These are phyloP conservation scores for Zelostemma sp. DNA, from an alignment of 1,140 invertebrate species.

Conservation along the genomic window DNA sequence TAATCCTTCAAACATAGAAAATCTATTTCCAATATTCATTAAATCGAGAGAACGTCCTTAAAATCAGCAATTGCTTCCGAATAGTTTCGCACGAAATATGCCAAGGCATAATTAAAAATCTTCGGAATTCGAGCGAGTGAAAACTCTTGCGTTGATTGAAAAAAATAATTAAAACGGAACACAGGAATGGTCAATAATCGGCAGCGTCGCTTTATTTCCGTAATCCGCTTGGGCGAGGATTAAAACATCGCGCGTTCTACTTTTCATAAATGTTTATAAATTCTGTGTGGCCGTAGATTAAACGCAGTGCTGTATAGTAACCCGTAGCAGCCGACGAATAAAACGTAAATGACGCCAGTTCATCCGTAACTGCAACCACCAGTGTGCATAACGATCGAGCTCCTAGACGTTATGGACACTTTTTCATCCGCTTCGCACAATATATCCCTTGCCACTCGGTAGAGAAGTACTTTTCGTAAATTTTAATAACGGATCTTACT, in stretches of 20 bases:
- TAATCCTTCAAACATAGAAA: too few species aligned
- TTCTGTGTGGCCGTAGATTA: neutral
- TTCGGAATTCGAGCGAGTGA: neutral
- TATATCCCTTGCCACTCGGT: neutral
- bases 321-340: neutral
- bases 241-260: neutral
- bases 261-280: neutral
- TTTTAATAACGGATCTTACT: slow-evolving; percentile 6
- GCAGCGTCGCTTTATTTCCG: neutral
- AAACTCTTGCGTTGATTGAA: neutral
- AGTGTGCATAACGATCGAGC: slow-evolving; percentile 4
- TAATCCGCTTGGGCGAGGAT: neutral
- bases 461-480: slow-evolving; percentile 6
- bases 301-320: neutral
- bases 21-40: too few species aligned
- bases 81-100: neutral
- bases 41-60: too few species aligned
- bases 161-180: neutral
- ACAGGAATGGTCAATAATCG: neutral
- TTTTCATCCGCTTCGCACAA: neutral
- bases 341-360: neutral
- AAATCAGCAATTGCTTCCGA: neutral
- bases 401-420: neutral
- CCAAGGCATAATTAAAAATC: neutral
- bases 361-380: neutral